A percentile compares a stretch with the other conserved stretches of the same genome.
Evolutionary conservation across 2,113 vertebrate genomes (phyloP).

Genomic region (Ramphastos sulfuratus): DNA sequence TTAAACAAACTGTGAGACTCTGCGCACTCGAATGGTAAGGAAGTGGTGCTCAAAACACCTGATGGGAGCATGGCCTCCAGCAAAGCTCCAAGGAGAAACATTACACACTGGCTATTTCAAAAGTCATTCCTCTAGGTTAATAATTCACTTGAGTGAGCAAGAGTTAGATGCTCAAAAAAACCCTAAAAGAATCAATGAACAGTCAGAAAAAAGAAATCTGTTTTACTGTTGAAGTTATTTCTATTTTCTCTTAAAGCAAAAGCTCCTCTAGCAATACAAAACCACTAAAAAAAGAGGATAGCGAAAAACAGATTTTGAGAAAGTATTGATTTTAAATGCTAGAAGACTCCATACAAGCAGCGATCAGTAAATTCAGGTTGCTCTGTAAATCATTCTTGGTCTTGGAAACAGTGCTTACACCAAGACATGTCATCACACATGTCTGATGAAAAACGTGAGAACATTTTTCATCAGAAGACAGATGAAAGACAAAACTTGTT

Average conservation of each 20-base stretch:
- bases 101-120: background rate
- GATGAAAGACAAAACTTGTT: background rate
- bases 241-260: background rate
- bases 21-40: background rate
- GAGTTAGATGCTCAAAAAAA: background rate
- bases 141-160: background rate
- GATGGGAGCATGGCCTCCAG: background rate
- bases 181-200: background rate
- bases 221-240: background rate
- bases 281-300: background rate
- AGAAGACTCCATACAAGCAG: background rate
- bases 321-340: background rate
- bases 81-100: background rate
- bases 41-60: fast-evolving
- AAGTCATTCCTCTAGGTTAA: background rate
- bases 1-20: background rate
- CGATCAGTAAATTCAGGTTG: background rate
- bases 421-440: background rate
- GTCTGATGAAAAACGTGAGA: too few species aligned
- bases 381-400: background rate
- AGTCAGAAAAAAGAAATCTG: background rate
- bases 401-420: background rate
- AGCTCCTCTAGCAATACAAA: background rate
- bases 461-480: background rate
- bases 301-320: background rate